Evolutionary conservation across 2,797 vertebrate genomes (phyloP), one percentile per base, ranked within the genome.

Genomic region (Pipistrellus nathusii): DNA sequence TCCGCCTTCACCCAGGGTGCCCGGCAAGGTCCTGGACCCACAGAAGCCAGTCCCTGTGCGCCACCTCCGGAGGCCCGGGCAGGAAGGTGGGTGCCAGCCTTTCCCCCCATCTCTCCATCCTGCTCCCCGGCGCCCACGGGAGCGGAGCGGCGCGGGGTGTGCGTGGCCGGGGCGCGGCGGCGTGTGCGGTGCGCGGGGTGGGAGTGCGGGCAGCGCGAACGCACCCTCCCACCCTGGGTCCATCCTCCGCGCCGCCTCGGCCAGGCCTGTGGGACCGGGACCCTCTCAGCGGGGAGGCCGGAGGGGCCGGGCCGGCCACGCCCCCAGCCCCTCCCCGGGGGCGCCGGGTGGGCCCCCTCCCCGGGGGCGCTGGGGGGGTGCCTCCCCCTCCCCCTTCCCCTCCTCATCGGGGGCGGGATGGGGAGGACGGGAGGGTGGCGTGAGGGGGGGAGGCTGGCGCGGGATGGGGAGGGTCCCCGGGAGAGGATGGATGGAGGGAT

Each of bases 41-140:
- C 27, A 5, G 18, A 15, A 62, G 68, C n/a, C 62, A 0, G 51
- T 57, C 46, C 30, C 23, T 5, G 14, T 0, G 20, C 20, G 21
- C 91, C 88, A 41, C 38, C 72, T 21, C 82, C 75, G 68, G 72
- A 17, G 9, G 69, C 85, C 85, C 13, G 13, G 69, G 27, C 88
- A 20, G 48, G 9, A 85, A 85, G 95, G 90, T 68, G 88, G 91
- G 73, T 48, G 59, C 85, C 91, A 14, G 90, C 46, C 96, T 96
- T 96, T 96, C 94, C 96, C 88, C 38, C 46, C 85, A 18, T 48
- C 46, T 25, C 51, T 44, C 38, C 77, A 68, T 87, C 96, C 92
- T 95, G 87, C 95, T 78, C 94, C 46, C 75, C 9, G 7, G 86
- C n/a, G 80, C 85, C 94, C 95, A 97, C 95, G 95, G 89, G 96